Conservation (phyloP, 2,113 vertebrate genomes). For the Dascyllus trimaculatus region DNA sequence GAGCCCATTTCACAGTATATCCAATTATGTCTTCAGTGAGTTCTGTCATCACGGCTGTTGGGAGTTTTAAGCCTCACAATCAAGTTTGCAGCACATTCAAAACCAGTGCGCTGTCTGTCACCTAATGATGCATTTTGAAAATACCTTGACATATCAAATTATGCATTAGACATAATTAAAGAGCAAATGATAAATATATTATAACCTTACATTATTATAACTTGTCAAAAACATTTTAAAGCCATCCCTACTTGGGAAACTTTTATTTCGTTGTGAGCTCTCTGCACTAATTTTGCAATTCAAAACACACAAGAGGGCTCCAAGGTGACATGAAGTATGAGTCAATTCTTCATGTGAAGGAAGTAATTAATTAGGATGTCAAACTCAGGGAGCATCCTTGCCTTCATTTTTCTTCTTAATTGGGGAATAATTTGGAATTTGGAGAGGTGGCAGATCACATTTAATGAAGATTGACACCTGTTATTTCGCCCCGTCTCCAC, state of each 20-base stretch:
- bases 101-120: slow-evolving; percentile 15
- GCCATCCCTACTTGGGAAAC: slow-evolving; percentile 29
- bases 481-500: slow-evolving; percentile 65
- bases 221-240: slow-evolving; percentile 13
- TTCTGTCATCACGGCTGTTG: slow-evolving; percentile 59
- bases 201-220: background rate
- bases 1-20: slow-evolving; percentile 78
- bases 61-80: slow-evolving; percentile 37
- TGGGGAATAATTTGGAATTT: slow-evolving; percentile 82
- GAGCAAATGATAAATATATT: slow-evolving; percentile 5
- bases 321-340: slow-evolving; percentile 80
- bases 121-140: slow-evolving; percentile 19
- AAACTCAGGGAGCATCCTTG: slow-evolving; percentile 74
- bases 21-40: slow-evolving; percentile 73
- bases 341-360: slow-evolving; percentile 78
- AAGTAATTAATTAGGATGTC: slow-evolving; percentile 85
- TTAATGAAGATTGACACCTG: slow-evolving; percentile 85
- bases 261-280: slow-evolving; percentile 43
- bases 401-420: slow-evolving; percentile 83
- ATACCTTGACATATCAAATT: slow-evolving; percentile 14
- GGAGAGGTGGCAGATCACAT: slow-evolving; percentile 75
- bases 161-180: slow-evolving; percentile 19
- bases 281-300: slow-evolving; percentile 53
- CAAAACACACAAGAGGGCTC: slow-evolving; percentile 60
- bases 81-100: slow-evolving; percentile 15